A percentile compares a stretch with the other conserved stretches of the same genome.
These are phyloP conservation scores for Monarcha castaneiventris DNA, from an alignment of 2,113 vertebrate genomes.

Conservation along the genomic window DNA sequence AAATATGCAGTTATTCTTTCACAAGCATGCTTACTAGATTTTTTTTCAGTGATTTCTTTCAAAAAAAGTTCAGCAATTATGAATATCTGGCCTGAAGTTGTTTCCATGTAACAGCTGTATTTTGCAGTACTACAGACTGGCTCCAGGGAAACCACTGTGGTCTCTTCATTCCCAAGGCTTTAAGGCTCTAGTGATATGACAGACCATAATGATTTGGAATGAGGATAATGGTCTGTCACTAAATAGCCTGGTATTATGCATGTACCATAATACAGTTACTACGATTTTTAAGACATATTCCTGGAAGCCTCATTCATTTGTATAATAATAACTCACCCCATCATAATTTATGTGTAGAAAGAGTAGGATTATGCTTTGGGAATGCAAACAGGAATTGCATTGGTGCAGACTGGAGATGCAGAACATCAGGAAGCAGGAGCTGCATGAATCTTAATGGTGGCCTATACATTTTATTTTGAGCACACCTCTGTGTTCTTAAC, in stretches of 20 bases:
- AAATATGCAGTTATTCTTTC: not conserved
- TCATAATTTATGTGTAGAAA: not conserved
- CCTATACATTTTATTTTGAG: not conserved
- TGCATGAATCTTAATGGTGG: not conserved
- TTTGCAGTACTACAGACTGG: conserved; percentile 13
- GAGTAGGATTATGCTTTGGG: not conserved
- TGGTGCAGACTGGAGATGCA: not conserved
- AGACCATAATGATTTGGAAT: conserved; percentile 36
- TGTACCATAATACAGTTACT: not conserved
- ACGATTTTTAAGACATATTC: conserved; percentile 8
- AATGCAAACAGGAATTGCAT: not conserved
- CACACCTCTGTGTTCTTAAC: not conserved
- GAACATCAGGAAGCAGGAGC: not conserved
- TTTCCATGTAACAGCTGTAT: not conserved
- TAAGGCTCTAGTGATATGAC: conserved; percentile 3
- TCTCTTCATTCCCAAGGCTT: not conserved
- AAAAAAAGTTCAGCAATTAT: not conserved
- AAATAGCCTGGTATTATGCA: conserved; percentile 7
- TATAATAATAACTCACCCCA: not conserved
- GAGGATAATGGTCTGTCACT: conserved; percentile 42
- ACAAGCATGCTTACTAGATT: not conserved
- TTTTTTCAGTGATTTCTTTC: not conserved
- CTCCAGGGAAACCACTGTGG: conserved; percentile 30
- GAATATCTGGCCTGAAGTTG: not conserved
- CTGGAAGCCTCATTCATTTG: conserved; percentile 19